A percentile compares a stretch with the other conserved stretches of the same genome.
phyloP scores from a whole-genome alignment of 2,888 invertebrate species.

The Xanthia icteritia region DNA sequence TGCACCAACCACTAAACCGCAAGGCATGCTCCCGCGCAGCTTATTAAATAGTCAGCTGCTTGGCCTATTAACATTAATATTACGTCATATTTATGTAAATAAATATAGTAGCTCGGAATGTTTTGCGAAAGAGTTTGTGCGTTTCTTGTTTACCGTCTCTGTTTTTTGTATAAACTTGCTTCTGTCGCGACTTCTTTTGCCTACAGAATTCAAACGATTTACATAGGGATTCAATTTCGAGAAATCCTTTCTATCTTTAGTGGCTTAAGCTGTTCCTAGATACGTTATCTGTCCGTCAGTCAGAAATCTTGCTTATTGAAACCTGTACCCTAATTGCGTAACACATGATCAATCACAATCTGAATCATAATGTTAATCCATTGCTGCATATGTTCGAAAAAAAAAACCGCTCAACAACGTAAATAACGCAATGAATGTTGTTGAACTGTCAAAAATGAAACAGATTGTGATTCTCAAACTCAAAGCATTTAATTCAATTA shows the following conservation, averaged over 20 bases:
- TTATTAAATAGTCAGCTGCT: conserved; percentile 57
- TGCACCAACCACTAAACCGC: conserved; percentile 73
- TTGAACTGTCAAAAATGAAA: too few relatives aligned
- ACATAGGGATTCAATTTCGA: background rate
- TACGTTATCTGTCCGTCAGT: background rate
- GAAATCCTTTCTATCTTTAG: background rate
- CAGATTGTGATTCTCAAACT: too few relatives aligned
- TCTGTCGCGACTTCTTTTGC: background rate
- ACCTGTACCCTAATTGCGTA: too few relatives aligned
- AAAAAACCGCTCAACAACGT: too few relatives aligned
- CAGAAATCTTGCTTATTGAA: background rate
- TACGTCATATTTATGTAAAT: conserved; percentile 50
- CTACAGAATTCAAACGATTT: background rate
- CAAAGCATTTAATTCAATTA: too few relatives aligned
- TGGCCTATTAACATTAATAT: conserved; percentile 49
- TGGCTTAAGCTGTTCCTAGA: background rate
- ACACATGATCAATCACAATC: too few relatives aligned
- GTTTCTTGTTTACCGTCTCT: background rate
- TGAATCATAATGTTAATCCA: too few relatives aligned
- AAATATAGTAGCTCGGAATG: conserved; percentile 2
- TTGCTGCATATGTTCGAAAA: too few relatives aligned
- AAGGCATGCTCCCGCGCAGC: conserved; percentile 56
- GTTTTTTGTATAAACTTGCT: background rate
- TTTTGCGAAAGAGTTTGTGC: conserved; percentile 23
- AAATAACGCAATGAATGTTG: too few relatives aligned